Evolutionary conservation across 2,888 invertebrate species (phyloP).

Genomic region (Gasteruption jaculator): DNA sequence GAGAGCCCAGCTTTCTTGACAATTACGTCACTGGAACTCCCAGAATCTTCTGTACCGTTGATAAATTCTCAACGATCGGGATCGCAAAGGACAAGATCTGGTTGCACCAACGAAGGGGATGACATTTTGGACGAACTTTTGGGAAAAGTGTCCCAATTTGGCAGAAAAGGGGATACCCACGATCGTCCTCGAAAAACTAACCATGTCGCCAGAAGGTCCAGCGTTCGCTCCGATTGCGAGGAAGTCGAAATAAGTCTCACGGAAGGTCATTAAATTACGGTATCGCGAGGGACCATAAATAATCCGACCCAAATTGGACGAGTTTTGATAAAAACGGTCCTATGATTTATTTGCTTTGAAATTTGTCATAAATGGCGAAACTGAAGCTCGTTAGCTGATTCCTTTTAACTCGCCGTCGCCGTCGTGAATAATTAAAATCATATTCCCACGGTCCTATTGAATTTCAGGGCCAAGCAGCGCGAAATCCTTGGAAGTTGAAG

Average conservation of each 20-base stretch:
- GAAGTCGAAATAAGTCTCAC: slow-evolving; percentile 36
- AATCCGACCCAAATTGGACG: too few species aligned
- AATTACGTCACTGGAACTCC: slow-evolving; percentile 43
- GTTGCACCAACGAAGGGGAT: slow-evolving; percentile 27
- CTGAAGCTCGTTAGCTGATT: too few species aligned
- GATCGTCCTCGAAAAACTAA: slow-evolving; percentile 17
- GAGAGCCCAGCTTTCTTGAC: slow-evolving; percentile 42
- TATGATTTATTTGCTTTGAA: too few species aligned
- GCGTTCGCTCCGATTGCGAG: slow-evolving; percentile 27
- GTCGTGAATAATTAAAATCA: too few species aligned
- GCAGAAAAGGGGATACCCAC: background rate
- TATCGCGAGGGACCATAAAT: too few species aligned
- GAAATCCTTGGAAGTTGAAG: slow-evolving; percentile 11
- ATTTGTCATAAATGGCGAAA: too few species aligned
- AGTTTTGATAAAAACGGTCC: too few species aligned
- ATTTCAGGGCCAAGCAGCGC: slow-evolving; percentile 28
- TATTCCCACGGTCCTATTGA: too few species aligned
- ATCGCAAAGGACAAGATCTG: slow-evolving; percentile 20
- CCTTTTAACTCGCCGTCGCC: too few species aligned
- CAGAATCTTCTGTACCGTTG: slow-evolving; percentile 42
- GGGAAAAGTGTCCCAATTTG: slow-evolving; percentile 27
- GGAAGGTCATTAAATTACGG: too few species aligned
- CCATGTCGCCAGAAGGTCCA: slow-evolving; percentile 27
- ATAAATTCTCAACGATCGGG: slow-evolving; percentile 41
- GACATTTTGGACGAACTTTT: slow-evolving; percentile 34